These are phyloP conservation scores for Graphium colonna DNA, from an alignment of 2,888 invertebrate species.

Conservation along the genomic window DNA sequence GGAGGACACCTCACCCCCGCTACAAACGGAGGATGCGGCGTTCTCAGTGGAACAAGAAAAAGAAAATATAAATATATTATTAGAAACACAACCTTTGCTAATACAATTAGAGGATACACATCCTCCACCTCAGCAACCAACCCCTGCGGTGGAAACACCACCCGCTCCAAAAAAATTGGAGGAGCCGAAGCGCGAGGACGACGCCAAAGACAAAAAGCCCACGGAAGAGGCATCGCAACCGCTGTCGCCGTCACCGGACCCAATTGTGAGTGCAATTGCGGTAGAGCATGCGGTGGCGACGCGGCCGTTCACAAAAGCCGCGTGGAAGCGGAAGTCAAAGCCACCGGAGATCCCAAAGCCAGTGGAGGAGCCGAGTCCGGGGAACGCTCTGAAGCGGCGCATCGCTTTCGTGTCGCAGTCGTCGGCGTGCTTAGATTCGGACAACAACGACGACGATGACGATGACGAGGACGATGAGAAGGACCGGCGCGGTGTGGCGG, in stretches of 20 bases:
- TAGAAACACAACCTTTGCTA: neutral
- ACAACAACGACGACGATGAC: slow-evolving; percentile 74
- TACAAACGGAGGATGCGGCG: neutral
- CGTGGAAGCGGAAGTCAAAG: slow-evolving; percentile 67
- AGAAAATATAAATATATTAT: neutral
- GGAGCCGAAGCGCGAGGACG: slow-evolving; percentile 18
- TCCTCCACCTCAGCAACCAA: neutral
- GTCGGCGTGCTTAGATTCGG: slow-evolving; percentile 74
- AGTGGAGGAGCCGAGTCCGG: slow-evolving; percentile 69
- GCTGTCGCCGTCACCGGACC: slow-evolving; percentile 39
- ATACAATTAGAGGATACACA: slow-evolving; percentile 7
- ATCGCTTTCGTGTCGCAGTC: slow-evolving; percentile 78
- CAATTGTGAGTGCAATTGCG: slow-evolving; percentile 58
- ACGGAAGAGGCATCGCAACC: slow-evolving; percentile 17
- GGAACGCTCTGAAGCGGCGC: slow-evolving; percentile 67
- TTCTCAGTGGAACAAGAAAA: neutral
- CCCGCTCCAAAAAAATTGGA: too few relatives aligned
- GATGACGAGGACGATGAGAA: slow-evolving; percentile 57
- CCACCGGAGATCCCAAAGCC: slow-evolving; percentile 61
- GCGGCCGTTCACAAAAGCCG: slow-evolving; percentile 75
- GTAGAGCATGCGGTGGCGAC: slow-evolving; percentile 74
- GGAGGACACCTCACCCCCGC: neutral
- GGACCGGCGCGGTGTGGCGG: slow-evolving; percentile 63
- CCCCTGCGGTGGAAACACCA: too few relatives aligned
- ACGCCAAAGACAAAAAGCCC: slow-evolving; percentile 9